Base-by-base conservation (phyloP, 2,113 vertebrate genomes). In the Pleuronectes platessa region DNA sequence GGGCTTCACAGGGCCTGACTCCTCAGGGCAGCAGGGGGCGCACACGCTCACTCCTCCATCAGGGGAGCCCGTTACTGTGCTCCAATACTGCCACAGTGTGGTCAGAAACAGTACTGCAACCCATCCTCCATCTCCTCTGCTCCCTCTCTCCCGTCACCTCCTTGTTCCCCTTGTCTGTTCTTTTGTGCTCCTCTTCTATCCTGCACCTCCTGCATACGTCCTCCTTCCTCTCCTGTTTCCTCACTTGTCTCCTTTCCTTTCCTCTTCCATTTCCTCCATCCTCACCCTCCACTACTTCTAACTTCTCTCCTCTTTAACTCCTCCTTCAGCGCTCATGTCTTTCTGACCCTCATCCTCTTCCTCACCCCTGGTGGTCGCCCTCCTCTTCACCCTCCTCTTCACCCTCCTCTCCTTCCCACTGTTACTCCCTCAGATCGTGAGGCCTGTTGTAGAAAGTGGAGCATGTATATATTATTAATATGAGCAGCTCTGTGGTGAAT, bases 381-480 rank as follows among this genome's bases (percentile, higher is more conserved):
- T 61, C 27, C 27, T 1, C 61, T 31, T 47, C 45, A 47, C 45
- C 45, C 45, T 47, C 45, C 45, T 47, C 45, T 47, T 17, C 40
- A 12, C 14, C 31, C 58, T 26, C 61, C 61, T n/a, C 21, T 27
- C 62, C 15, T 8, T 20, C 45, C 31, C 26, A 63, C 45, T 47
- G 45, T 17, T 0, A 10, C 35, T 37, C 35, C 35, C 35, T 2
- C 35, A 37, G 0, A 51, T 2, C 17, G 49, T 45, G 49, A 15
- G 49, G 15, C 18, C 47, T 51, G 17, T 71, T 75, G 79, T 81
- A 68, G 78, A 79, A 88, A 88, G 78, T 87, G 45, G 85, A 90
- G 69, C 85, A 73, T 63, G 17, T 42, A 61, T 91, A 27, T 64
- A 90, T 91, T 82, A 88, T 91, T 85, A 6, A 81, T 88, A 71